Evolutionary conservation across 2,113 vertebrate species (phyloP), one percentile per base, ranked within the genome.

Genomic region (Taurulus bubalis): DNA sequence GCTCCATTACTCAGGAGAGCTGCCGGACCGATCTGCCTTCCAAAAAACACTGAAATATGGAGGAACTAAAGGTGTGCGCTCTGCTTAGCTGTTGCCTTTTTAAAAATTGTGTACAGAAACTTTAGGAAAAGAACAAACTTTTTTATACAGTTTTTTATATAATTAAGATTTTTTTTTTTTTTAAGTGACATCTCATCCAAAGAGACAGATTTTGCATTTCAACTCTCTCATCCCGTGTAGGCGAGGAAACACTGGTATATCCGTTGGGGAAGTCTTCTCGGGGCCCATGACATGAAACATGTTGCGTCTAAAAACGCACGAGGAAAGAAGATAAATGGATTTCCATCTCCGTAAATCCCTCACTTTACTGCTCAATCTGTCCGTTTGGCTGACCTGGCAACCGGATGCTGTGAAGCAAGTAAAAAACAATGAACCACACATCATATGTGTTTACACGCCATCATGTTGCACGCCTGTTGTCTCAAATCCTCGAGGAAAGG

Each of bases 1-100:
- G 8, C 28, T 64, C 72, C 51, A 84, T 86, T 56, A 49, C 70
- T 67, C 75, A 64, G 65, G 45, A 20, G 71, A 76, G 49, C 1
- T 36, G 34, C 28, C 18, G 20, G 15, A 66, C 36, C n/a, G 28
- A 53, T 24, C 32, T 53, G 67, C 42, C 1, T 14, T 45, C 2
- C 18, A 30, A n/a, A 42, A 59, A 36, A 0, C 1, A 47, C 28
- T 16, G 56, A 63, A 22, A 51, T 51, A 51, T 51, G 20, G 49
- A 22, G 49, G 49, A 51, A 51, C 20, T 22, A 51, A n/a, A 53
- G 22, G 24, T 22, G 30, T 11, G 0, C 2, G 10, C 49, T n/a
- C 20, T 15, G 3, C 62, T 22, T 34, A 24, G 30, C 20, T 51
- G 18, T 63, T 8, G 3, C 5, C 36, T 34, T 22, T 8, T 15